Evolutionary conservation across 2,113 vertebrate genomes (phyloP).

Genomic region (Sialia sialis): DNA sequence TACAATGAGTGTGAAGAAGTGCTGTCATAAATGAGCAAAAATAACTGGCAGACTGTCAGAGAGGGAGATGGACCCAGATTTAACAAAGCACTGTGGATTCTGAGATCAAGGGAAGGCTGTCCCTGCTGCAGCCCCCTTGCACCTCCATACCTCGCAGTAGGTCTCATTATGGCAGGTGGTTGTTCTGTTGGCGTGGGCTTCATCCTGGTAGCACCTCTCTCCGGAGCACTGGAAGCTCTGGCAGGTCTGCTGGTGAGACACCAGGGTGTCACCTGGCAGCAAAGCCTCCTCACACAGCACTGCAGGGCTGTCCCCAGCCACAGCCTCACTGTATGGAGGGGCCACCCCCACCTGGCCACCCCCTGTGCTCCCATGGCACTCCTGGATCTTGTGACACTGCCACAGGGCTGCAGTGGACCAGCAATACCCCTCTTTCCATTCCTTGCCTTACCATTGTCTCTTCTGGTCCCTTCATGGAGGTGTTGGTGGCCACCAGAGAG

Average conservation of each 20-base stretch:
- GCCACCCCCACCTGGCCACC: background rate
- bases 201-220: constrained; percentile 27
- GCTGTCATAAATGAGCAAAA: fast-evolving
- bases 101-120: background rate
- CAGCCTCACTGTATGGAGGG: background rate
- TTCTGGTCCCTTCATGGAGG: background rate
- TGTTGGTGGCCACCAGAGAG: background rate
- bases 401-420: fast-evolving
- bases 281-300: fast-evolving
- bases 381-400: background rate
- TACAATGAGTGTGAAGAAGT: background rate
- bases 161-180: background rate
- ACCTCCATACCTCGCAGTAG: background rate
- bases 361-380: background rate
- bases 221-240: constrained; percentile 23
- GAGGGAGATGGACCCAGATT: background rate
- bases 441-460: background rate
- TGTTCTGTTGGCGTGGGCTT: background rate
- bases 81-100: fast-evolving
- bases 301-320: fast-evolving
- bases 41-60: background rate
- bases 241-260: background rate
- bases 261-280: fast-evolving
- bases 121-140: background rate
- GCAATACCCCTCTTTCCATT: fast-evolving